Evolutionary conservation across 1,140 invertebrate genomes (phyloP).

Genomic region (Pseudobourletiella spinata): DNA sequence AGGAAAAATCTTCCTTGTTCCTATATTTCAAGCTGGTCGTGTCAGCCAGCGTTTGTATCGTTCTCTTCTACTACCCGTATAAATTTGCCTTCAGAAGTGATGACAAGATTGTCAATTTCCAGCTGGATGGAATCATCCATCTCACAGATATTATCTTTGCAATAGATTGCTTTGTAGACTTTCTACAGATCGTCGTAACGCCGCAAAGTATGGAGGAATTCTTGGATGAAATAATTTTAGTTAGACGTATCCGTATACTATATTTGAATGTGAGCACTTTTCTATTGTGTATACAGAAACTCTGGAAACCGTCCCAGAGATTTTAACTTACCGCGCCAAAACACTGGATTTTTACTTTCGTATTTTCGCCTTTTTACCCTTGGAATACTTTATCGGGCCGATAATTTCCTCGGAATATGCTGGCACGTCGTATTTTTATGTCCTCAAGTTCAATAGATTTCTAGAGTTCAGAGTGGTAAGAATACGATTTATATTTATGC

Average conservation of each 20-base stretch:
- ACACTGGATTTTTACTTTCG: slow-evolving; percentile 9
- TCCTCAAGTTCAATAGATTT: slow-evolving; percentile 15
- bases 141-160: slow-evolving; percentile 23
- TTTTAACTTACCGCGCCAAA: slow-evolving; percentile 14
- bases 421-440: not conserved
- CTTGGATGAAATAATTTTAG: no score
- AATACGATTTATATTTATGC: not conserved
- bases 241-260: no score
- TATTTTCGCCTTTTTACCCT: slow-evolving; percentile 24
- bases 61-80: slow-evolving; percentile 21
- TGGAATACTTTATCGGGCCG: slow-evolving; percentile 22
- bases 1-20: not conserved
- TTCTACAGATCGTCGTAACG: slow-evolving; percentile 23
- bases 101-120: not conserved
- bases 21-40: slow-evolving; percentile 18
- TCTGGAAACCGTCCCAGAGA: slow-evolving; percentile 25
- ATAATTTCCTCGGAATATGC: not conserved
- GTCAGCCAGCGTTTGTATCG: not conserved
- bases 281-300: no score
- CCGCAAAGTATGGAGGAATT: slow-evolving; percentile 31
- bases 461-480: slow-evolving; percentile 5
- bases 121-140: slow-evolving; percentile 13
- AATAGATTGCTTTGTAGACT: slow-evolving; percentile 14
- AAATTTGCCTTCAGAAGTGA: slow-evolving; percentile 17
- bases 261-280: no score